Evolutionary conservation across 1,140 invertebrate genomes (phyloP).

Genomic region (Liolophura sinensis): DNA sequence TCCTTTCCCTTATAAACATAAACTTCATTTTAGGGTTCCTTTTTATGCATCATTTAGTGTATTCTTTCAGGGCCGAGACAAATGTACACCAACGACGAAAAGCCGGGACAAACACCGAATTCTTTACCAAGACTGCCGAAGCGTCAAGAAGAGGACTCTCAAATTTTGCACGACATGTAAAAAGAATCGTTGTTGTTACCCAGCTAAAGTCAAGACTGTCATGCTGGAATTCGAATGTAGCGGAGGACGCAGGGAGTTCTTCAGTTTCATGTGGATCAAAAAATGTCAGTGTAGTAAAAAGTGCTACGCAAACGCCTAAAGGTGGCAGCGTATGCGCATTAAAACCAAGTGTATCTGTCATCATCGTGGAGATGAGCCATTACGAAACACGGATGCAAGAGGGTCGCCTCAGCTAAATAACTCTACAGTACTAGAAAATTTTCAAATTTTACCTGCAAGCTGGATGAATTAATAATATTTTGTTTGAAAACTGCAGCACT

Average conservation of each 20-base stretch:
- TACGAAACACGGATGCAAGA: too few relatives aligned
- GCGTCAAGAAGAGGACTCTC: constrained; percentile 66
- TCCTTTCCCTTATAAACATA: too few relatives aligned
- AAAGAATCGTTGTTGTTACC: constrained; percentile 64
- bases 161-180: constrained; percentile 69
- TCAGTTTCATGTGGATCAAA: constrained; percentile 49
- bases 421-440: too few relatives aligned
- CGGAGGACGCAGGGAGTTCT: constrained; percentile 22
- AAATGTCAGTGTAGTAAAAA: constrained; percentile 39
- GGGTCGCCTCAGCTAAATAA: too few relatives aligned
- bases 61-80: constrained; percentile 65
- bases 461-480: too few relatives aligned
- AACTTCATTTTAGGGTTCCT: too few relatives aligned
- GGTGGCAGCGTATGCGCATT: too few relatives aligned
- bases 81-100: constrained; percentile 70
- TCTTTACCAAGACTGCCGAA: constrained; percentile 67
- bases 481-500: too few relatives aligned
- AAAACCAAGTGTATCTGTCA: too few relatives aligned
- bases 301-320: constrained; percentile 19
- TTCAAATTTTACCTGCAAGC: too few relatives aligned
- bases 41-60: constrained; percentile 6
- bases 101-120: constrained; percentile 61
- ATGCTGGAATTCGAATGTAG: constrained; percentile 59
- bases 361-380: too few relatives aligned
- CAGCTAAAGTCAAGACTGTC: constrained; percentile 65